Percentiles rank a stretch among this genome's conserved stretches.
Evolutionary conservation across 37 sponge, comb jelly and placozoan species (phyloP).

Genomic region (Aplysina aerophoba): DNA sequence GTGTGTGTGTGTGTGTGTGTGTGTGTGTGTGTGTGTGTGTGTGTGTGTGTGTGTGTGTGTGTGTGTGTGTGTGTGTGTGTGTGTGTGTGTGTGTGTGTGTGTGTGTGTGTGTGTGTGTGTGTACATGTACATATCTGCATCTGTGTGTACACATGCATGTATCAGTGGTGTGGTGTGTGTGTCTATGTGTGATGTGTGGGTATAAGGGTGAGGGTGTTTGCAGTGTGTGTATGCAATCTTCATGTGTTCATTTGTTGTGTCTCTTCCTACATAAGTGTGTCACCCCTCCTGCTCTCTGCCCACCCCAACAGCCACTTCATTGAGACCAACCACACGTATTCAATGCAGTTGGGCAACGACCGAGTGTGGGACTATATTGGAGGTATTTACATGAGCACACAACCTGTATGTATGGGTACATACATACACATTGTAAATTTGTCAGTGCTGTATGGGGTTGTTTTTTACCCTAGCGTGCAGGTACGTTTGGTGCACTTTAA

Average conservation of each 20-base stretch:
- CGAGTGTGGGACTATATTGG: conserved; percentile 98
- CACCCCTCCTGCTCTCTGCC: neutral
- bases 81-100: neutral
- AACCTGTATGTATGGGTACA: neutral
- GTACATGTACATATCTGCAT: neutral
- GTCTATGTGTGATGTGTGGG: neutral
- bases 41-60: conserved; percentile 13
- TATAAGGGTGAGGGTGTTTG: neutral
- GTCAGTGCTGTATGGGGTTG: too few species aligned
- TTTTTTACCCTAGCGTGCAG: too few species aligned
- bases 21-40: neutral
- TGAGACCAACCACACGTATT: conserved; percentile 91
- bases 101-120: neutral
- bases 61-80: conserved; percentile 7
- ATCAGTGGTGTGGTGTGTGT: conserved; percentile 12
- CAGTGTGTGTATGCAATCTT: neutral
- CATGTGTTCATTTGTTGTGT: too few species aligned
- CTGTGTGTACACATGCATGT: neutral
- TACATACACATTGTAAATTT: neutral
- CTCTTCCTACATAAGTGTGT: neutral
- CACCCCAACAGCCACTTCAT: neutral
- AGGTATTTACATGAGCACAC: conserved; percentile 46
- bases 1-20: too few species aligned
- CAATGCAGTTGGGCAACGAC: conserved; percentile 88
- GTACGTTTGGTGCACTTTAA: too few species aligned